Percentiles rank a stretch among this genome's conserved stretches.
Conservation (phyloP, 2,797 vertebrate species). For the Fratercula arctica region DNA sequence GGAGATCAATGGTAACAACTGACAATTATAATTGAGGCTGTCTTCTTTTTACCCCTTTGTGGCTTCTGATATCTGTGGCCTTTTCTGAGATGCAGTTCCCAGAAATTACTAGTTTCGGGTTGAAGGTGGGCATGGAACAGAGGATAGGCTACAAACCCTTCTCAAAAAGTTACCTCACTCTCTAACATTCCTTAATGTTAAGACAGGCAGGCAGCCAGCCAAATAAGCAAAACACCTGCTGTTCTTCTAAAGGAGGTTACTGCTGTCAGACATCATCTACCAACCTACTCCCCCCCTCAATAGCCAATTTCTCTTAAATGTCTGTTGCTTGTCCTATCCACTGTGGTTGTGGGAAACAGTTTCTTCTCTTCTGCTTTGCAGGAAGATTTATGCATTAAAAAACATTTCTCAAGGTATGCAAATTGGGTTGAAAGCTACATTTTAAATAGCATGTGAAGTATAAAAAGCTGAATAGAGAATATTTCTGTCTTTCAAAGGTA, state of each 20-base stretch:
- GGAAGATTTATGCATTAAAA: neutral
- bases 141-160: neutral
- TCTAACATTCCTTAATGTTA: neutral
- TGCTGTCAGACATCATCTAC: neutral
- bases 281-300: neutral
- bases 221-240: neutral
- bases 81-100: neutral
- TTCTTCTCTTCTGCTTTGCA: neutral
- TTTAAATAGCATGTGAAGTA: neutral
- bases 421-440: neutral
- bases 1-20: neutral
- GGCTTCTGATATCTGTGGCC: neutral
- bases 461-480: neutral
- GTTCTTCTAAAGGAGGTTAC: neutral
- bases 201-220: neutral
- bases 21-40: neutral
- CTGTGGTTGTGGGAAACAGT: neutral
- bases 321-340: neutral
- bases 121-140: neutral
- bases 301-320: neutral
- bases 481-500: neutral
- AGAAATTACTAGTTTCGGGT: neutral
- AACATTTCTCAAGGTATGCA: neutral
- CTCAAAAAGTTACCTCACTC: neutral
- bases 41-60: neutral